Conservation (phyloP, 1,140 invertebrate species). For the Diabrotica virgifera region DNA sequence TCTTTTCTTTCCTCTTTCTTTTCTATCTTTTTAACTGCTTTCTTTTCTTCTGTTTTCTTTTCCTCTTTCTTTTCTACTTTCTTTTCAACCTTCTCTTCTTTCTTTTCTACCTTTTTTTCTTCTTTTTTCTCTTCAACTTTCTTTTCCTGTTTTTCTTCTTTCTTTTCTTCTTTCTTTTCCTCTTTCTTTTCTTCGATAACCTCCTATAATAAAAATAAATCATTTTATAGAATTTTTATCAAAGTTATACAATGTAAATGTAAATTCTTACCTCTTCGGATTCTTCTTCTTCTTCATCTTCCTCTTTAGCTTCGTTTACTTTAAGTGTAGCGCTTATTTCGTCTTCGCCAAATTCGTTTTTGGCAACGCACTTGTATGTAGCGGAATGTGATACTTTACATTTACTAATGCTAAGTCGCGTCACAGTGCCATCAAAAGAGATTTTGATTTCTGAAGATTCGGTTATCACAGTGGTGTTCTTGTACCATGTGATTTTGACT, state of each 20-base stretch:
- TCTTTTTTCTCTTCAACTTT: slow-evolving; percentile 49
- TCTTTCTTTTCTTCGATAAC: slow-evolving; percentile 46
- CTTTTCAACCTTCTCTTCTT: slow-evolving; percentile 40
- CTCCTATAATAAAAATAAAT: slow-evolving; percentile 23
- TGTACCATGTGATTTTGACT: slow-evolving; percentile 82
- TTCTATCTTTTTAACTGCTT: slow-evolving; percentile 36
- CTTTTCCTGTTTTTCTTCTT: slow-evolving; percentile 47
- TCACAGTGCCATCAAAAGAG: slow-evolving; percentile 77
- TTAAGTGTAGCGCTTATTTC: slow-evolving; percentile 75
- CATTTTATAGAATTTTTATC: no score
- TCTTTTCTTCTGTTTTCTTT: no score
- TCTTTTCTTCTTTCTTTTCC: slow-evolving; percentile 52
- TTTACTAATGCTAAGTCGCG: slow-evolving; percentile 69
- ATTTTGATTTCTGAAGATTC: slow-evolving; percentile 67
- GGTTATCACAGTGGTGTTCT: slow-evolving; percentile 70
- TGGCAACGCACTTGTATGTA: slow-evolving; percentile 75
- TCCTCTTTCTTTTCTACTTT: slow-evolving; percentile 31
- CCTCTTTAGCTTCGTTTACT: slow-evolving; percentile 56
- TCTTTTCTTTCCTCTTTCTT: slow-evolving; percentile 52
- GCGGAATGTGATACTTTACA: slow-evolving; percentile 68
- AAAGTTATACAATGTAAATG: no score
- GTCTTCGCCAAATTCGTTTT: slow-evolving; percentile 79
- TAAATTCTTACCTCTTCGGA: slow-evolving; percentile 7
- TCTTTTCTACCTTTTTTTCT: slow-evolving; percentile 51
- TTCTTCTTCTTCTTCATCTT: slow-evolving; percentile 34